Conservation (phyloP, 2,113 vertebrate species). For the Opisthocomus hoazin region DNA sequence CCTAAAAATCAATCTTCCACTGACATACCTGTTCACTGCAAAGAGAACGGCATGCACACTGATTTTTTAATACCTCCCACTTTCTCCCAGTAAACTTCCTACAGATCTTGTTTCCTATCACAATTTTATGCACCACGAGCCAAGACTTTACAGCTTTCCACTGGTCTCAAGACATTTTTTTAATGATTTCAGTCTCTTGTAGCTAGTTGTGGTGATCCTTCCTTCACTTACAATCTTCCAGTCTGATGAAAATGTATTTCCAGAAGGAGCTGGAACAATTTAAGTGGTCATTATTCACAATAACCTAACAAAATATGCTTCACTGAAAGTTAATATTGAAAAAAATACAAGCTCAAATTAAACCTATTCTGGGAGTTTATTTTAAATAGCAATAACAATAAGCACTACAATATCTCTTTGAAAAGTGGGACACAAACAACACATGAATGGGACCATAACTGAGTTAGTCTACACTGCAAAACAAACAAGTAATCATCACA, state of each 20-base stretch:
- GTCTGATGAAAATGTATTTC: neutral
- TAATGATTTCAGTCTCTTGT: neutral
- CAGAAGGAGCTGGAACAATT: neutral
- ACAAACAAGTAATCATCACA: constrained; percentile 47
- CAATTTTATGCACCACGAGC: neutral
- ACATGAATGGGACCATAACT: neutral
- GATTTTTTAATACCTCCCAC: neutral
- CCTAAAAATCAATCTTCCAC: neutral
- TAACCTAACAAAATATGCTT: neutral
- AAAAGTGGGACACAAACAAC: constrained; percentile 8
- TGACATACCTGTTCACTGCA: fast-evolving
- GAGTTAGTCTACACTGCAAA: constrained; percentile 24
- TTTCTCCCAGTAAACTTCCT: neutral
- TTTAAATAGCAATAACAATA: constrained; percentile 20
- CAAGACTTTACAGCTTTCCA: neutral
- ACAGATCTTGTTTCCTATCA: neutral
- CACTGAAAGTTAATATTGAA: neutral
- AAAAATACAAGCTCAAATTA: neutral
- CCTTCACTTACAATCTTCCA: neutral
- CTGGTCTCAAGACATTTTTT: neutral
- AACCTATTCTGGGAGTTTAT: neutral
- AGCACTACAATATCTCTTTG: neutral
- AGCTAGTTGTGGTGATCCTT: neutral
- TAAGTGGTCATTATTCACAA: neutral
- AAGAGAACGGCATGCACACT: neutral